phyloP scores from a whole-genome alignment of 2,113 vertebrate species.

The Scolopax mira region DNA sequence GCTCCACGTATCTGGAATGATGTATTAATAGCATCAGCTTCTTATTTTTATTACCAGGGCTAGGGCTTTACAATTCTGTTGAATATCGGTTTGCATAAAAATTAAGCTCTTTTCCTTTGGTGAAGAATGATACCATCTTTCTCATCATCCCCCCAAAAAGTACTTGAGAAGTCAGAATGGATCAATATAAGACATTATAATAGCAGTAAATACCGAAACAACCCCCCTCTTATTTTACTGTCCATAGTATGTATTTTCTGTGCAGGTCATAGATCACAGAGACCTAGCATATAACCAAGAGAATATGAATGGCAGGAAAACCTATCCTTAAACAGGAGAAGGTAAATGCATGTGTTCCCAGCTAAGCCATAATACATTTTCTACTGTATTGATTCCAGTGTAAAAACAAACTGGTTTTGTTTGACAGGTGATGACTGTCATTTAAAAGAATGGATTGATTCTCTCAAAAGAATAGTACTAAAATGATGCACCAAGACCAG shows the following conservation, averaged over 20 bases:
- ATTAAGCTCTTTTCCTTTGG: background rate
- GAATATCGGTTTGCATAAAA: constrained; percentile 33
- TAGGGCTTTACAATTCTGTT: background rate
- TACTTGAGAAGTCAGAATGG: background rate
- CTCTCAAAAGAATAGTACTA: background rate
- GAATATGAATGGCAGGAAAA: background rate
- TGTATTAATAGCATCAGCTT: constrained; percentile 27
- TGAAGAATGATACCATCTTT: background rate
- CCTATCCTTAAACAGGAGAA: background rate
- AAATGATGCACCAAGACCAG: background rate
- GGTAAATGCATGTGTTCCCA: background rate
- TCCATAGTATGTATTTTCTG: background rate
- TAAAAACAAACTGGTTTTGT: constrained; percentile 1
- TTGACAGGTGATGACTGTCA: background rate
- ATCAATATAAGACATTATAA: background rate
- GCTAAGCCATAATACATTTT: background rate
- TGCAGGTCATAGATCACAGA: background rate
- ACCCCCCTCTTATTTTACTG: background rate
- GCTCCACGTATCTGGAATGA: background rate
- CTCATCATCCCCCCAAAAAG: background rate
- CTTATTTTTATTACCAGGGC: constrained; percentile 32
- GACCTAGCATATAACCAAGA: background rate
- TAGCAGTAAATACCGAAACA: background rate
- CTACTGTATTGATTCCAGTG: background rate
- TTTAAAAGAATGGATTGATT: background rate